Percentiles rank a stretch among this genome's conserved stretches.
phyloP scores from a whole-genome alignment of 2,797 vertebrate genomes.

The Neosalanx taihuensis region DNA sequence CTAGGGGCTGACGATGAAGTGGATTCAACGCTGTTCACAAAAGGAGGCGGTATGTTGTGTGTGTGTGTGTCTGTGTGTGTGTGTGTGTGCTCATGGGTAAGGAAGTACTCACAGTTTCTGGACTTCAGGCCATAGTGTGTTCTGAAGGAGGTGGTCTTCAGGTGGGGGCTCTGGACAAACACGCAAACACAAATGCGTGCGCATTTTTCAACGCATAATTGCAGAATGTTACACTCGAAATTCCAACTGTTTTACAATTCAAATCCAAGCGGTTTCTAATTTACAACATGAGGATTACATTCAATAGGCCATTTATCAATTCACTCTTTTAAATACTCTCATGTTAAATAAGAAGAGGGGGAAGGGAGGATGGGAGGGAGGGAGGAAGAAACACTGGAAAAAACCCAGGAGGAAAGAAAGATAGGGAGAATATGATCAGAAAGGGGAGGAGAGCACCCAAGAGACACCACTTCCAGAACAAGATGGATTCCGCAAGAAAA shows the following conservation, averaged over 20 bases:
- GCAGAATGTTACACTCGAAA: background rate
- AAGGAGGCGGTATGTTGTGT: slow-evolving; percentile 52
- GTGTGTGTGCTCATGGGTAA: slow-evolving; percentile 22
- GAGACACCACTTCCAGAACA: too few relatives aligned
- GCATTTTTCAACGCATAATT: slow-evolving; percentile 8
- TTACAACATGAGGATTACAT: slow-evolving; percentile 47
- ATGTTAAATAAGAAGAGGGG: slow-evolving; percentile 15
- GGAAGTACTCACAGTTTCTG: slow-evolving; percentile 90
- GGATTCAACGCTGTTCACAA: slow-evolving; percentile 55
- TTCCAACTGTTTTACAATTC: slow-evolving; percentile 17
- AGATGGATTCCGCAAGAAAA: slow-evolving; percentile 40
- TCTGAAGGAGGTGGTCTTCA: slow-evolving; percentile 95
- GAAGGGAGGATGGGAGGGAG: slow-evolving; percentile 4
- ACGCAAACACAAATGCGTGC: slow-evolving; percentile 21
- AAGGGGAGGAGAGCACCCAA: too few relatives aligned
- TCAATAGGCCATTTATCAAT: slow-evolving; percentile 48
- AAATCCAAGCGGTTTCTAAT: slow-evolving; percentile 28
- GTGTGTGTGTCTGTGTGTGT: slow-evolving; percentile 14
- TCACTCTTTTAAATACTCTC: slow-evolving; percentile 44
- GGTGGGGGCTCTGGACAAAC: slow-evolving; percentile 85
- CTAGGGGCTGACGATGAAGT: slow-evolving; percentile 51
- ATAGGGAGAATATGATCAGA: slow-evolving; percentile 20
- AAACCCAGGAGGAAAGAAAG: slow-evolving; percentile 5
- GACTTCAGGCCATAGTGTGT: slow-evolving; percentile 96
- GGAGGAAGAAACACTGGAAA: background rate